A percentile compares a stretch with the other conserved stretches of the same genome.
Evolutionary conservation across 2,113 vertebrate species (phyloP).

Genomic region (Xiphophorus hellerii): DNA sequence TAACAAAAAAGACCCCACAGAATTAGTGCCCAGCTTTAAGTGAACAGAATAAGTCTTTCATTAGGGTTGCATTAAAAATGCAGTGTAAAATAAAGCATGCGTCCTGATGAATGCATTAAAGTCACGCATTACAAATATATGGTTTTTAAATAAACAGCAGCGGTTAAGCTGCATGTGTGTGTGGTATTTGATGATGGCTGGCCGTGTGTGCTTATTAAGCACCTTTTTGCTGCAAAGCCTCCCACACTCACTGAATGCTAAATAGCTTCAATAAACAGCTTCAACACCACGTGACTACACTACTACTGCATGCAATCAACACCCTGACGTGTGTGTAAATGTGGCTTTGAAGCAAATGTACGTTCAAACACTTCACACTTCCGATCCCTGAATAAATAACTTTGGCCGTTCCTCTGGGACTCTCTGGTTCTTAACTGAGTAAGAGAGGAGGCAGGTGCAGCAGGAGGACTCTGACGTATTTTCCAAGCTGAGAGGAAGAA

Average conservation of each 20-base stretch:
- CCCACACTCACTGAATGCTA: constrained; percentile 40
- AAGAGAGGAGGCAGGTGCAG: constrained; percentile 17
- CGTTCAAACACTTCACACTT: not conserved
- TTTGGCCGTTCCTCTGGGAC: not conserved
- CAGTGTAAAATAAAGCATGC: constrained; percentile 22
- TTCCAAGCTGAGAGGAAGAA: not conserved
- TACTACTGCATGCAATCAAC: constrained; percentile 2
- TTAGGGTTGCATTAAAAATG: constrained; percentile 29
- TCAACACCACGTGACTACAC: not conserved
- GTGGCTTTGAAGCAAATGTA: constrained; percentile 10
- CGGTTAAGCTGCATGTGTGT: constrained; percentile 1
- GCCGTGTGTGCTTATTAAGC: constrained; percentile 55
- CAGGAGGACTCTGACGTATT: constrained; percentile 6
- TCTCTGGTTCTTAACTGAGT: constrained; percentile 9
- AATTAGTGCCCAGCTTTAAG: constrained; percentile 7
- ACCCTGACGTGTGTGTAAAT: not conserved
- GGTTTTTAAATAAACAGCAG: constrained; percentile 7
- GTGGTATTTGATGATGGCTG: constrained; percentile 9
- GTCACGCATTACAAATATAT: constrained; percentile 17
- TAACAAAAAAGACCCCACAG: constrained; percentile 23
- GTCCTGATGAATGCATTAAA: constrained; percentile 14
- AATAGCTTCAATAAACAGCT: constrained; percentile 29
- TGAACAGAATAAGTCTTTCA: constrained; percentile 9
- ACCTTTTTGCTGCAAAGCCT: constrained; percentile 39
- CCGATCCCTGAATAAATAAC: not conserved